These are phyloP conservation scores for Phengaris alcon DNA, from an alignment of 2,888 invertebrate genomes.

Conservation along the genomic window DNA sequence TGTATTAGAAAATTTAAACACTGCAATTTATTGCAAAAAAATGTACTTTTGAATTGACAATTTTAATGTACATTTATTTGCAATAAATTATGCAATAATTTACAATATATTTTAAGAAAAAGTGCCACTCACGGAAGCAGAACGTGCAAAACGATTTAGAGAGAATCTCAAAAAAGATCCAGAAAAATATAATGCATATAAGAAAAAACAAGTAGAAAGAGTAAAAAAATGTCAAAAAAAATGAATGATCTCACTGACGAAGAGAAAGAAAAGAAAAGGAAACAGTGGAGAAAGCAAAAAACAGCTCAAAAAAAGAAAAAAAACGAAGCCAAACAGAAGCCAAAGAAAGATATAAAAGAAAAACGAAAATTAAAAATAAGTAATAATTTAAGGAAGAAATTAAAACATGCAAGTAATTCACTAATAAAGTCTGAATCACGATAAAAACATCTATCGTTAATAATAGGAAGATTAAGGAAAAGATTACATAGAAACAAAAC, in stretches of 20 bases:
- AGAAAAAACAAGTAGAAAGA: slow-evolving; percentile 20
- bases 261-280: slow-evolving; percentile 14
- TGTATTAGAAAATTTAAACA: too few relatives aligned
- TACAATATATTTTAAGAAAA: slow-evolving; percentile 23
- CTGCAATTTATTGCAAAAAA: slow-evolving; percentile 1
- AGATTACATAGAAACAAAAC: neutral
- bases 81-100: too few relatives aligned
- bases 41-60: too few relatives aligned
- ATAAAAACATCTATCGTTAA: neutral
- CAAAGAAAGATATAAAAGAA: neutral
- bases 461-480: neutral
- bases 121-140: neutral
- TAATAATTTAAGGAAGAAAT: neutral
- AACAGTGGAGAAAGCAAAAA: slow-evolving; percentile 15
- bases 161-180: slow-evolving; percentile 13
- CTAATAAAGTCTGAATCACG: slow-evolving; percentile 6
- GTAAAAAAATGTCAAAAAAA: slow-evolving; percentile 9
- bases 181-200: slow-evolving; percentile 26
- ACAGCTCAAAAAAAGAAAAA: slow-evolving; percentile 12
- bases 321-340: neutral
- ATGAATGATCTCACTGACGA: slow-evolving; percentile 1
- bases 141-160: slow-evolving; percentile 22
- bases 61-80: too few relatives aligned
- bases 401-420: neutral
- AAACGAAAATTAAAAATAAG: neutral